Evolutionary conservation across 2,113 vertebrate genomes (phyloP).

Genomic region (Gnathochromis pfefferi): DNA sequence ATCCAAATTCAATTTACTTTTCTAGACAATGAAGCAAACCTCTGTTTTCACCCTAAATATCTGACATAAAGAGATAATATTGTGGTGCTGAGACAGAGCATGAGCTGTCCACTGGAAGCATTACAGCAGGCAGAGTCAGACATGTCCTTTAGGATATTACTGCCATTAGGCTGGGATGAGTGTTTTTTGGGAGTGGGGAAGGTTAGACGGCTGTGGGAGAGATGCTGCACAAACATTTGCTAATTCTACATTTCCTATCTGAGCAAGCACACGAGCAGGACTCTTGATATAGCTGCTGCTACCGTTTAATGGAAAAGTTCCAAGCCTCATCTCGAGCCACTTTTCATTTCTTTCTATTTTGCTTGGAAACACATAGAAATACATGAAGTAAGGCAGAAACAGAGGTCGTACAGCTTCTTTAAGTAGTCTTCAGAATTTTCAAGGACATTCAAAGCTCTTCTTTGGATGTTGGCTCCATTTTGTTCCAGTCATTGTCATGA

Average conservation of each 20-base stretch:
- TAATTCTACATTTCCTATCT: not conserved
- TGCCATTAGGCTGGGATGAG: not conserved
- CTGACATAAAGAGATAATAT: not conserved
- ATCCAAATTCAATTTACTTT: not conserved
- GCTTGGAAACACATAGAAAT: not conserved
- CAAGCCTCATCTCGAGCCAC: not conserved
- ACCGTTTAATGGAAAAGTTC: not conserved
- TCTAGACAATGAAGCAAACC: not conserved
- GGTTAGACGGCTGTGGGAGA: not conserved
- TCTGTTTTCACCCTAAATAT: not conserved
- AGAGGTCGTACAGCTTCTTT: not conserved
- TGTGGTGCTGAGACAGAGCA: not conserved
- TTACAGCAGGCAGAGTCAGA: constrained; percentile 9
- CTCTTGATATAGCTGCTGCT: not conserved
- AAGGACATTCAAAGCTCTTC: not conserved
- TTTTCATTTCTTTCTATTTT: not conserved
- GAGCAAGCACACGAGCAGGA: not conserved
- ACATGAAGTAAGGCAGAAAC: not conserved
- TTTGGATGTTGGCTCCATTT: not conserved
- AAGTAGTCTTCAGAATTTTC: not conserved
- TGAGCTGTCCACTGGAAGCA: not conserved
- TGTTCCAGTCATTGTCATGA: not conserved
- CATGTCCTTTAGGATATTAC: constrained; percentile 36
- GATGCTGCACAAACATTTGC: not conserved
- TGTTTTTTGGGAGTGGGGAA: not conserved